These are phyloP conservation scores for Morpho helenor DNA, from an alignment of 2,888 invertebrate species.

Conservation along the genomic window DNA sequence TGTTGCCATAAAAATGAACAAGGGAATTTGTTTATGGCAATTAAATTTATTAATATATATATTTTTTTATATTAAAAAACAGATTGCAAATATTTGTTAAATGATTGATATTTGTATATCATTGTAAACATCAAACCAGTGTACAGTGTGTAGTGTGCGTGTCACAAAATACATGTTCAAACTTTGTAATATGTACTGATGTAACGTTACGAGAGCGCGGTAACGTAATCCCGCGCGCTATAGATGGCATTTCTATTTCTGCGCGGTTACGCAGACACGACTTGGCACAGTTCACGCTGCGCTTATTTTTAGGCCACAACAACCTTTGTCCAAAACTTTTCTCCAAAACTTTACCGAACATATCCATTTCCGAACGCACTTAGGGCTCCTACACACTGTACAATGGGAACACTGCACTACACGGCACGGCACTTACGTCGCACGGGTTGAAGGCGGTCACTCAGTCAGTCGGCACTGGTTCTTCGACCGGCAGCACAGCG, in stretches of 20 bases:
- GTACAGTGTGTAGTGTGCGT: conserved; percentile 39
- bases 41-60: too few relatives aligned
- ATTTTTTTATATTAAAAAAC: too few relatives aligned
- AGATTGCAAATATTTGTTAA: too few relatives aligned
- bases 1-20: too few relatives aligned
- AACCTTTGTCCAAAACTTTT: conserved; percentile 22
- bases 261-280: conserved; percentile 42
- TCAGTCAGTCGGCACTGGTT: conserved; percentile 64
- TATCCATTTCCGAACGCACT: conserved; percentile 35
- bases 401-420: conserved; percentile 54
- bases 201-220: conserved; percentile 35
- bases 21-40: too few relatives aligned
- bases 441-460: conserved; percentile 75
- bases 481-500: conserved; percentile 71
- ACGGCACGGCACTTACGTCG: conserved; percentile 76
- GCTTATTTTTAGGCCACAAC: conserved; percentile 54
- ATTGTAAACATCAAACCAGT: conserved; percentile 13
- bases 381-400: conserved; percentile 38
- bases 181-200: not conserved
- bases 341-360: conserved; percentile 23
- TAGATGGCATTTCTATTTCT: conserved; percentile 62
- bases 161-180: conserved; percentile 13
- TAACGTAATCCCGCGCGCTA: conserved; percentile 69
- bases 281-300: conserved; percentile 49
- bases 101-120: too few relatives aligned